Evolutionary conservation across 1,140 invertebrate species (phyloP), one percentile per base, ranked within the genome.

Genomic region (Bombus huntii): DNA sequence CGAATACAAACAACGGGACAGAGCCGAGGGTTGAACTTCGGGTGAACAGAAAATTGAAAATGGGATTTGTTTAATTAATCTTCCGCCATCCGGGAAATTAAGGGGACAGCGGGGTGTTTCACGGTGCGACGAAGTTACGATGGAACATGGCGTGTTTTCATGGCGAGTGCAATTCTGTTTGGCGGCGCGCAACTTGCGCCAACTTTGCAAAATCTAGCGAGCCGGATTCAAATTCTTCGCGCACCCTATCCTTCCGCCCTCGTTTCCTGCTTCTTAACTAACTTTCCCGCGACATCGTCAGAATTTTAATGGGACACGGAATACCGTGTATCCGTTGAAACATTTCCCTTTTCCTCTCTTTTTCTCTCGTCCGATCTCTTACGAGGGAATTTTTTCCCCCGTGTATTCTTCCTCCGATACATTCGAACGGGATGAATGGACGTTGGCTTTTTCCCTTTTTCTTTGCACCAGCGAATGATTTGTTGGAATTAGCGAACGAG

Each of bases 11-110:
- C n/a, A 72, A n/a, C 25, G 8, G 28, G 39, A 8, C 5, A 13
- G 25, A 28, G 10, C 1, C 15, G 37, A 25, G 70, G 25, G 62
- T 65, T 31, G 71, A 72, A 44, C 10, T 15, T 39, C 3, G 6
- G 10, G 34, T 18, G 53, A n/a, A 15, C n/a, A 42, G 34, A 13
- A 59, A 72, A 81, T 71, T 71, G 44, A 37, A 81, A 81, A 39
- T 28, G 31, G 66, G 66, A 81, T 81, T 81, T 39, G 66, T 81
- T 81, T 81, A 81, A 81, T 81, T 81, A 70, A 81, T 81, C 53
- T 65, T n/a, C 44, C 59, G 31, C 15, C 65, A 44, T 25, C 39
- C n/a, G 65, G 65, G 65, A 76, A 76, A 76, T 77, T 77, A 77
- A 39, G 74, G 34, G 22, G 34, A 4, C 37, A 28, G 70, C 8